Evolutionary conservation across 2,797 vertebrate genomes (phyloP), one percentile per base, ranked within the genome.

Genomic region (Phylloscopus collybita): DNA sequence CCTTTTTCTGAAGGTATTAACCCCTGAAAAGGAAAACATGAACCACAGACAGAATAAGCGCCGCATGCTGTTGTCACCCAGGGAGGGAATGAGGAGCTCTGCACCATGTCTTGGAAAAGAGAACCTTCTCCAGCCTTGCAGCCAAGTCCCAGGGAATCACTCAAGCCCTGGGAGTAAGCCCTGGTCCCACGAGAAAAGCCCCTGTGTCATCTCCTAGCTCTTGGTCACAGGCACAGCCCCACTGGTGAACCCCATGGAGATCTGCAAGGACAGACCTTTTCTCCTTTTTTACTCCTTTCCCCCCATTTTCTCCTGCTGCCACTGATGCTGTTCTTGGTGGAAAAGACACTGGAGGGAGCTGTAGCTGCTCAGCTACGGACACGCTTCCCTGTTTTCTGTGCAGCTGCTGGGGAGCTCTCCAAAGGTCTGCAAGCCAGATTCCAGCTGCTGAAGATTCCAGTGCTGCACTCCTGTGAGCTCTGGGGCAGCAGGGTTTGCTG

Each of bases 51-150:
- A 44, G 64, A 19, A 73, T 11, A 70, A 90, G 56, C 0, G 0
- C n/a, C 11, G 32, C 0, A 10, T 5, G 53, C 53, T 38, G 44
- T 10, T 2, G 0, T 10, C 17, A 49, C 12, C 36, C 7, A 0
- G 47, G 51, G 54, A 45, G 59, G 50, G 67, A 59, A 70, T 0
- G 0, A 70, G 78, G 21, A 94, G 56, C 30, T 80, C 42, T 34
- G 29, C 22, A 5, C 34, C 29, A 1, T 0, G 1, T 25, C 45
- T 30, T 18, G 60, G 69, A 14, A n/a, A 79, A 73, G 26, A 7
- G 13, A 87, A 21, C 12, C 60, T 22, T 51, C 64, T 42, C 29
- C 7, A 4, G 59, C 49, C 51, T 59, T 9, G 20, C 57, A 78
- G 40, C 40, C 80, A 27, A 34, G 16, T 5, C 34, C 40, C 3